A percentile compares a stretch with the other conserved stretches of the same genome.
These are phyloP conservation scores for Panthera uncia DNA, from an alignment of 2,113 vertebrate genomes.

Conservation along the genomic window DNA sequence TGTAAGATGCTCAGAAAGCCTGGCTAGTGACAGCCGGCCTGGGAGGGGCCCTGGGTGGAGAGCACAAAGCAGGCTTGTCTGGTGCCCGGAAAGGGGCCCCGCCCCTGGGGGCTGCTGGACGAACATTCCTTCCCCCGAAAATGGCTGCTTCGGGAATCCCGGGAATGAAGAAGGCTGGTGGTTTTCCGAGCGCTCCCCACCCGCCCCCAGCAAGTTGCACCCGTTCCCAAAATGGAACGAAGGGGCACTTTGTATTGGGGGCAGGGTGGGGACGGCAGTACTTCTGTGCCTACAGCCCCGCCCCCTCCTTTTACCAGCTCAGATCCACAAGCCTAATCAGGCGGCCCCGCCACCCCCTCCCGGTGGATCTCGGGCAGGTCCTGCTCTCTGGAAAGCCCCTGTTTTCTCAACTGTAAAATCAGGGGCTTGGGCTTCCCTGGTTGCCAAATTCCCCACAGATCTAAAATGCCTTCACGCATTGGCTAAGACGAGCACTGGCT, in stretches of 20 bases:
- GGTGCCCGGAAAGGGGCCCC: constrained; percentile 11
- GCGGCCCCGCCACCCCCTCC: not conserved
- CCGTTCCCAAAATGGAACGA: constrained; percentile 27
- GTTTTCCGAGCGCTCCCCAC: accelerated
- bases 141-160: constrained; percentile 38
- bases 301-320: not conserved
- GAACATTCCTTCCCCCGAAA: constrained; percentile 47
- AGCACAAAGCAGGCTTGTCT: constrained; percentile 59
- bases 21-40: not conserved
- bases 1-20: not conserved
- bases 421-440: not conserved
- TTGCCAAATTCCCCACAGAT: not conserved
- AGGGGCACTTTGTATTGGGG: not conserved
- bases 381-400: not conserved
- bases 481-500: not conserved
- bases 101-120: not conserved
- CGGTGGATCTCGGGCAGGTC: not conserved
- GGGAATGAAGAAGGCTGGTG: constrained; percentile 11
- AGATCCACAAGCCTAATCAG: not conserved
- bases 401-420: not conserved
- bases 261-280: not conserved
- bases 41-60: not conserved
- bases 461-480: not conserved
- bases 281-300: not conserved
- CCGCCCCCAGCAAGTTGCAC: not conserved